Evolutionary conservation across 2,113 vertebrate species (phyloP).

Genomic region (Myrmecophaga tridactyla): DNA sequence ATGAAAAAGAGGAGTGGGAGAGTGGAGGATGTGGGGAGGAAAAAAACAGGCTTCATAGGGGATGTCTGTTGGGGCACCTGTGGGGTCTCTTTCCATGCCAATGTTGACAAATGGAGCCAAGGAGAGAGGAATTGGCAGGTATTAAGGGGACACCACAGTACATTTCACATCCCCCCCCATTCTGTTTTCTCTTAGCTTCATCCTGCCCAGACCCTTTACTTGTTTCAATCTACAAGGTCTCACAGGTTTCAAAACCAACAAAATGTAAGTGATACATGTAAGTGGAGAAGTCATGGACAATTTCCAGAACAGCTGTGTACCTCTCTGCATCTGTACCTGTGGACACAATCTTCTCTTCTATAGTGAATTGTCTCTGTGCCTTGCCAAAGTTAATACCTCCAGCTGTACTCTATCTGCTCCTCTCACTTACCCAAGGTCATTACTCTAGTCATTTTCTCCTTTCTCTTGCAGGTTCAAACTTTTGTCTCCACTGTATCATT

Average conservation of each 20-base stretch:
- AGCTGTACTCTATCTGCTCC: too few species aligned
- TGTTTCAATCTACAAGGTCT: not conserved
- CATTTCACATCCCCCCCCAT: not conserved
- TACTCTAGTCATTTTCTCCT: not conserved
- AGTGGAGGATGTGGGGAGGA: not conserved
- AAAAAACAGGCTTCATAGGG: not conserved
- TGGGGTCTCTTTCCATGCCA: not conserved
- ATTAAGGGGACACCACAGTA: not conserved
- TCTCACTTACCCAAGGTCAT: not conserved
- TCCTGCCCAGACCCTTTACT: not conserved
- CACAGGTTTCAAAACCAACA: not conserved
- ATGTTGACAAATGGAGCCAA: not conserved
- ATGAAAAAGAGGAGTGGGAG: not conserved
- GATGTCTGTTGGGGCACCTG: not conserved
- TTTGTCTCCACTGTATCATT: not conserved
- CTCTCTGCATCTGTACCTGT: not conserved
- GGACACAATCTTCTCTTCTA: not conserved
- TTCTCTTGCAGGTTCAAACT: not conserved
- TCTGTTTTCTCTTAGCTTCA: not conserved
- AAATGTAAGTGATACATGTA: not conserved
- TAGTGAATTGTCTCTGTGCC: not conserved
- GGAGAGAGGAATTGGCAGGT: not conserved
- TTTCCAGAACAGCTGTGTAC: not conserved
- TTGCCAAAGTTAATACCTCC: not conserved
- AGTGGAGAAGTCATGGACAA: not conserved